Evolutionary conservation across 2,113 vertebrate species (phyloP).

Genomic region (Dasypus novemcinctus): DNA sequence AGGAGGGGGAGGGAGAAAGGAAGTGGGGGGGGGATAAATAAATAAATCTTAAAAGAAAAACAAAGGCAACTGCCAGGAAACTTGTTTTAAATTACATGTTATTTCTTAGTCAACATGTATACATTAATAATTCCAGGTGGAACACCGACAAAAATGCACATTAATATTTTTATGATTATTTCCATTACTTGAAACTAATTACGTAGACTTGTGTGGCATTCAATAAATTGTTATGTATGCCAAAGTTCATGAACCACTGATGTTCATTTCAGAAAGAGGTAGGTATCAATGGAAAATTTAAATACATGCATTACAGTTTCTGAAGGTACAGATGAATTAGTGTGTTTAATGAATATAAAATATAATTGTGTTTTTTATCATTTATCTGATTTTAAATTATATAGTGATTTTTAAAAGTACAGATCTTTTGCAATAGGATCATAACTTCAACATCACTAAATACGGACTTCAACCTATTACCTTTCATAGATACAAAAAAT

Average conservation of each 20-base stretch:
- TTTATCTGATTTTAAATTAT: not conserved
- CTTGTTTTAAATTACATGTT: not conserved
- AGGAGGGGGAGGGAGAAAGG: too few relatives aligned
- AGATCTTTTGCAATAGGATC: not conserved
- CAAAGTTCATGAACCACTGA: not conserved
- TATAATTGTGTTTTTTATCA: not conserved
- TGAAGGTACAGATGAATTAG: not conserved
- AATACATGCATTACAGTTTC: not conserved
- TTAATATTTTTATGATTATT: not conserved
- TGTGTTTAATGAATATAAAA: not conserved
- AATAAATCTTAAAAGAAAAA: too few relatives aligned
- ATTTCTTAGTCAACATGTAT: not conserved
- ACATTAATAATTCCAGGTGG: not conserved
- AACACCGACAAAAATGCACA: not conserved
- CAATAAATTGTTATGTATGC: not conserved
- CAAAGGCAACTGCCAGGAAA: not conserved
- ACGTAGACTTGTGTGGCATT: rapidly evolving
- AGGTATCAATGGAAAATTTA: not conserved
- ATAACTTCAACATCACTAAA: not conserved
- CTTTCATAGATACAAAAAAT: not conserved
- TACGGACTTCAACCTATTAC: not conserved
- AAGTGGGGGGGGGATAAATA: too few relatives aligned
- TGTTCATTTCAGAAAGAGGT: not conserved
- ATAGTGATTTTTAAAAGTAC: not conserved
- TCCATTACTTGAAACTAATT: not conserved